Base-by-base conservation (phyloP, 1,140 invertebrate genomes). In the Pogonus chalceus region DNA sequence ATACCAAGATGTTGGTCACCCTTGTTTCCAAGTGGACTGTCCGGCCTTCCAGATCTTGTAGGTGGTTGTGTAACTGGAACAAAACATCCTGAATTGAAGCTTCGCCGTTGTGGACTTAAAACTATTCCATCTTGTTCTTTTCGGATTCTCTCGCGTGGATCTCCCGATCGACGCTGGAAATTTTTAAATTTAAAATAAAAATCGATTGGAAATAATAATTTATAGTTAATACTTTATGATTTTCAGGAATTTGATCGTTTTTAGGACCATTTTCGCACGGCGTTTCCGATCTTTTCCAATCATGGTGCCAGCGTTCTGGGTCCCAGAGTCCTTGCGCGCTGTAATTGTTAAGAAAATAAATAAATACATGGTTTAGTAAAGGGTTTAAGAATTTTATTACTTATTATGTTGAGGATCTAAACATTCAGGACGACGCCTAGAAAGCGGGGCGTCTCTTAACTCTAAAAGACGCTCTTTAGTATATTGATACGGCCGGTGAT, bases 61-160 rank as follows among this genome's bases (percentile, higher is more conserved):
- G 20, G 77, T 74, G 61, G 65, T 57, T 58, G 71, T 49, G 66
- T 76, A 76, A 23, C 14, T 2, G 75, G 74, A 22, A 84, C 82
- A 55, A 79, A 84, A 71, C 89, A 92, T 48, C 89, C 89, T 12
- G 85, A 85, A 58, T 85, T 87, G 75, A 92, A 91, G 66, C 83
- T 87, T 35, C 83, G 77, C 4, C 89, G 76, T 64, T 90, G 88
- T 37, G 89, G 89, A 65, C 85, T 87, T 49, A 91, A 69, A 43
- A 90, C 83, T 56, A 91, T 90, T 16, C 84, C 84, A 67, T 88
- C 86, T 65, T 84, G 84, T 65, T 90, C 88, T 63, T 88, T 86
- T 39, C 87, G 84, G 43, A 91, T 75, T 31, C 87, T 76, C 64
- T 89, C 87, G 31, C 84, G 78, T 1, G 86, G 86, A 70, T 88